Conservation (phyloP, 2,888 invertebrate genomes). For the Lasioglossum vierecki region DNA sequence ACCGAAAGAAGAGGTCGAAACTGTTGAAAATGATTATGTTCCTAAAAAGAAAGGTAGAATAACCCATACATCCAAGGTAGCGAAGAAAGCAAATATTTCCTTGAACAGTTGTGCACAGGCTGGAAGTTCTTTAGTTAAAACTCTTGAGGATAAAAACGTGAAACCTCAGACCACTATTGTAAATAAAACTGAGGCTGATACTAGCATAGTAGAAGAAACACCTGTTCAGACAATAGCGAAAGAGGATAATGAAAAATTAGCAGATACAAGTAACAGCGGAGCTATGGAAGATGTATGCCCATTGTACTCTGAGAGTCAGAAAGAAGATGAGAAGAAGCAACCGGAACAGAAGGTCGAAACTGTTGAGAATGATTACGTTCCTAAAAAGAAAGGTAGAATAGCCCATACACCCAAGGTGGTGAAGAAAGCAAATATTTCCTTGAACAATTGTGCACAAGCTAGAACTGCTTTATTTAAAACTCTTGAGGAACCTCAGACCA, state of each 20-base stretch:
- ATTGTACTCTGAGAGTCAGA: not conserved
- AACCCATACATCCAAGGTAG: constrained; percentile 68
- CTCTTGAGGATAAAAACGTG: not conserved
- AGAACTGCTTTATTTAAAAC: not conserved
- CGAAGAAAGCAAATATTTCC: not conserved
- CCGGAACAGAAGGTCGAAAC: not conserved
- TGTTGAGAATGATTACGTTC: constrained; percentile 21
- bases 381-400: constrained; percentile 68
- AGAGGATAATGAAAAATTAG: not conserved
- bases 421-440: not conserved
- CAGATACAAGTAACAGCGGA: not conserved
- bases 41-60: constrained; percentile 68
- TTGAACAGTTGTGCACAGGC: not conserved
- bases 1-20: not conserved
- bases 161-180: not conserved
- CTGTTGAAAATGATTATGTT: constrained; percentile 15
- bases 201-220: not conserved
- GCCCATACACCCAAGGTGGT: constrained; percentile 69
- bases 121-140: not conserved
- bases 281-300: not conserved
- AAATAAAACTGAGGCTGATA: not conserved
- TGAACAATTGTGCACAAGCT: not conserved
- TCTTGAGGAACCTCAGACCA: not conserved
- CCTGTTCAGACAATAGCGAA: not conserved
- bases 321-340: not conserved